Evolutionary conservation across 2,113 vertebrate species (phyloP), one percentile per base, ranked within the genome.

Genomic region (Salminus brasiliensis): DNA sequence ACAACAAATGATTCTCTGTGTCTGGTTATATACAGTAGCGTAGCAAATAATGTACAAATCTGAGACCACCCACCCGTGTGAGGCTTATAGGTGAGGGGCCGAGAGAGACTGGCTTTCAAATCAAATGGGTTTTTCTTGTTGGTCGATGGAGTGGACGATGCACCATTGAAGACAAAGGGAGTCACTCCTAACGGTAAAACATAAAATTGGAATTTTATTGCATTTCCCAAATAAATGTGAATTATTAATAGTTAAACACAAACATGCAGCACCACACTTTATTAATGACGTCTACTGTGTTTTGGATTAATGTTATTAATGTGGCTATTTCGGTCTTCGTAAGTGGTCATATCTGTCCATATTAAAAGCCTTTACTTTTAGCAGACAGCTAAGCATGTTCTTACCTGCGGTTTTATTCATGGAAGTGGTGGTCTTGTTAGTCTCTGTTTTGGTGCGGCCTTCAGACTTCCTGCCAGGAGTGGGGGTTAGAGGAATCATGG

Each of bases 21-120:
- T 49, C 18, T 49, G 47, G 21, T 15, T 21, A 15, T 49, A 49
- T 49, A n/a, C n/a, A n/a, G n/a, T n/a, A 21, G 21, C 4, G 21
- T 3, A 10, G 12, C 45, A 49, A 27, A 6, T n/a, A 8, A 52
- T 36, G 23, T 15, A 66, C 13, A 32, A 53, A 2, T 21, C 25
- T 34, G 62, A 57, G 9, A 65, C 0, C 1, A 36, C 91, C 62
- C 90, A 96, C 95, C 95, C 93, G 88, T 95, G 47, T 99, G 96
- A 23, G 98, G 98, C 85, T 96, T 94, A 83, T 99, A 99, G 27
- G 36, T 59, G 78, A 98, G 96, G 0, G 96, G 95, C 53, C 94
- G 95, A 4, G 96, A 93, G 79, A 99, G 93, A 83, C 98, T 99
- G 39, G 94, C 96, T 92, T 98, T 93, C 79, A 98, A 93, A 82